These are phyloP conservation scores for Trachelus troglodyta DNA, from an alignment of 2,888 invertebrate genomes.

Conservation along the genomic window DNA sequence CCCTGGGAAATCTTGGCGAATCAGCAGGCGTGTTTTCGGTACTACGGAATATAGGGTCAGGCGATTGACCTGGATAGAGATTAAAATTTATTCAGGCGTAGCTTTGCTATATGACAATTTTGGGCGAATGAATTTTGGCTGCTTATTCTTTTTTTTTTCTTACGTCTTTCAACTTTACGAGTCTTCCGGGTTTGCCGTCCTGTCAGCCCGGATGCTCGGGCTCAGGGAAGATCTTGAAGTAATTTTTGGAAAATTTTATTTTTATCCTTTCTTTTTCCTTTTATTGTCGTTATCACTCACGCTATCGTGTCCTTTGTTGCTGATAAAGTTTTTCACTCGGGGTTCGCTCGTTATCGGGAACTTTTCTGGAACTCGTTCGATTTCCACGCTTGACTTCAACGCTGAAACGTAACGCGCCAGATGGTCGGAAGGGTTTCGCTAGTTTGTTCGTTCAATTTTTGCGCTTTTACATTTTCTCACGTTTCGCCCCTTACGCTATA, in stretches of 20 bases:
- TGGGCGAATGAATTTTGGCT: neutral
- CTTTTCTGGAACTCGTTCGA: neutral
- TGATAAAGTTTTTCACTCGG: neutral
- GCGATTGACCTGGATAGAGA: neutral
- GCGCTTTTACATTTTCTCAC: no score
- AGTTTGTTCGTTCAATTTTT: neutral
- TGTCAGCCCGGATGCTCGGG: no score
- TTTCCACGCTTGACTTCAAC: neutral
- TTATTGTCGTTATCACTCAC: neutral
- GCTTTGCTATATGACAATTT: neutral
- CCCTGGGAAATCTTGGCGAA: neutral
- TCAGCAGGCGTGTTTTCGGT: neutral
- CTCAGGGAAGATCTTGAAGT: neutral
- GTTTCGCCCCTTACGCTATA: no score
- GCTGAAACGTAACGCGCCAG: neutral
- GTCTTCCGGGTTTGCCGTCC: no score
- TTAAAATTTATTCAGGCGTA: neutral
- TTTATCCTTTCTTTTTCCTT: no score
- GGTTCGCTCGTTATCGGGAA: neutral
- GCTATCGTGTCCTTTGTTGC: neutral
- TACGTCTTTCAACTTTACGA: no score
- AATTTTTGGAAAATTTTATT: no score
- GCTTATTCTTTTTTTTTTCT: no score
- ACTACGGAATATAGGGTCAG: neutral
- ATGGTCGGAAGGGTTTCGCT: neutral